Evolutionary conservation across 2,888 invertebrate species (phyloP).

Genomic region (Dysmachus trigonus): DNA sequence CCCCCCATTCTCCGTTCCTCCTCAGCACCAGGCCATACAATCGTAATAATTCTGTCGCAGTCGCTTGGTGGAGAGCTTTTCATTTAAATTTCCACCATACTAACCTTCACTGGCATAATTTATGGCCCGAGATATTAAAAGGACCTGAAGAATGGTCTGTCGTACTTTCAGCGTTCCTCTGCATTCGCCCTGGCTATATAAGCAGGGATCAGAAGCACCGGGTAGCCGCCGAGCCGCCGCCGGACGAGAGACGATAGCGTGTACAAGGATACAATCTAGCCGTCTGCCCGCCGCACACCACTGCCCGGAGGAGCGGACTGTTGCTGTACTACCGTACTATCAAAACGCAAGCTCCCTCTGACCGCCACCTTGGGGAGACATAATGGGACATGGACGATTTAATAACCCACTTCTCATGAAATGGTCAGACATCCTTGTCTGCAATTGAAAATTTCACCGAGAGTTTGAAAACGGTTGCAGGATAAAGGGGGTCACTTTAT

Average conservation of each 20-base stretch:
- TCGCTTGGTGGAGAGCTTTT: slow-evolving; percentile 27
- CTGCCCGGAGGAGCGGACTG: neutral
- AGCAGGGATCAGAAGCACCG: neutral
- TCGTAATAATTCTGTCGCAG: slow-evolving; percentile 21
- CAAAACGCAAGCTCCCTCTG: neutral
- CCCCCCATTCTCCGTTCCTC: neutral
- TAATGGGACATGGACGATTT: slow-evolving; percentile 24
- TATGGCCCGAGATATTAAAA: slow-evolving; percentile 36
- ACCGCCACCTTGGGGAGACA: neutral
- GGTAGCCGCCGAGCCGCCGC: neutral
- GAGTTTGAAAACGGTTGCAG: neutral
- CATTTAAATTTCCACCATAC: slow-evolving; percentile 29
- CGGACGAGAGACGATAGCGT: neutral
- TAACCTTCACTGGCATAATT: slow-evolving; percentile 32
- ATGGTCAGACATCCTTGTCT: slow-evolving; percentile 13
- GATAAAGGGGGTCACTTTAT: neutral
- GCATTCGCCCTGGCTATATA: neutral
- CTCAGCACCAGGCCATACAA: neutral
- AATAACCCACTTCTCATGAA: slow-evolving; percentile 34
- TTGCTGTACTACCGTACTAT: neutral
- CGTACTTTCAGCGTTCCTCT: neutral
- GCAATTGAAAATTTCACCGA: neutral
- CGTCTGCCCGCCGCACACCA: too few relatives aligned
- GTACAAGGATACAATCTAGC: neutral
- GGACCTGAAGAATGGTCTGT: slow-evolving; percentile 38